phyloP scores from a whole-genome alignment of 2,113 vertebrate species.

The Actinemys pallida region DNA sequence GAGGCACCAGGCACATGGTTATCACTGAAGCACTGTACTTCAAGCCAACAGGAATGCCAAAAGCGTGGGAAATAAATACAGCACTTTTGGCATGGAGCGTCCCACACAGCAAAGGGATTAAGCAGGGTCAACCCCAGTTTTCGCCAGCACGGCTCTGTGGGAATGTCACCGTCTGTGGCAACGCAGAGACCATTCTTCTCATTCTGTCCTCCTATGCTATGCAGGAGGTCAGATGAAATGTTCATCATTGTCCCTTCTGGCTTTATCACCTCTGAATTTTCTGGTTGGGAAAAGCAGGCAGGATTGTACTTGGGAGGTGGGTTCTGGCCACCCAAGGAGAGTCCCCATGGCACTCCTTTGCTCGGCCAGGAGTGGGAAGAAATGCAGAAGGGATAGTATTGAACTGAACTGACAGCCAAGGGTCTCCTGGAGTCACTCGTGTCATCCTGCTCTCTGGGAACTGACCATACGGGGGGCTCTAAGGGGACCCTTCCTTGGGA shows the following conservation, averaged over 20 bases:
- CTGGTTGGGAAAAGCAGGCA: background rate
- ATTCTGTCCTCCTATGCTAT: fast-evolving
- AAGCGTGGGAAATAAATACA: fast-evolving
- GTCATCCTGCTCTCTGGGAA: background rate
- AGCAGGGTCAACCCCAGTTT: background rate
- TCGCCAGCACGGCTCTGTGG: background rate
- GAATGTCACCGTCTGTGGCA: fast-evolving
- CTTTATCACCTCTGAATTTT: background rate
- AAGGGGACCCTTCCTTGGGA: background rate
- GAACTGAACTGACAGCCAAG: background rate
- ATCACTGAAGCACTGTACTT: background rate
- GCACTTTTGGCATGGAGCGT: background rate
- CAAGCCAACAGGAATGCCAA: background rate
- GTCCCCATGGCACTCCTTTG: fast-evolving
- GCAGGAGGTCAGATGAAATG: background rate
- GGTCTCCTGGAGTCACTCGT: background rate
- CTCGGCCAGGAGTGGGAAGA: background rate
- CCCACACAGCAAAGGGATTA: fast-evolving
- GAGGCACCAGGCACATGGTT: background rate
- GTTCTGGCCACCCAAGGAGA: background rate
- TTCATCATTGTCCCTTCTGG: background rate
- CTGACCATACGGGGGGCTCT: background rate
- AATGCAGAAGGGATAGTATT: background rate
- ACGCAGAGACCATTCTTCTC: fast-evolving
- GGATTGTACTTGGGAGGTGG: fast-evolving